Evolutionary conservation across 1,140 invertebrate species (phyloP), one percentile per base, ranked within the genome.

Genomic region (Zaprionus taronus): DNA sequence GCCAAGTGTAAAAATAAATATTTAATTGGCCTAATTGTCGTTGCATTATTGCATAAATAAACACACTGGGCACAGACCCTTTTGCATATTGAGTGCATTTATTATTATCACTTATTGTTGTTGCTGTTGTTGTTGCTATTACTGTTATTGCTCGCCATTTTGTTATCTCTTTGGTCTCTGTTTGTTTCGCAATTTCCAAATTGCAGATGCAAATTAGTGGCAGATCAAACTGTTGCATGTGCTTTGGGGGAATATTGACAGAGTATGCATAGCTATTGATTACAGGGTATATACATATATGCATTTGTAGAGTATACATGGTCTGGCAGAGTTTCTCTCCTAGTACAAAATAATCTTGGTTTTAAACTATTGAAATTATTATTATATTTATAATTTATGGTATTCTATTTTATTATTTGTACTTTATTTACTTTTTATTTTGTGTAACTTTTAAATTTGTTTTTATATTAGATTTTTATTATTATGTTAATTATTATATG

Each of bases 21-120:
- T 81, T 81, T 81, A 79, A 81, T 81, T 81, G 79, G 55, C 79
- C 77, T 81, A 81, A 81, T 81, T 81, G 79, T 76, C 77, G 51
- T 79, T 76, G 76, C 72, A 79, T 79, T 81, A 80, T 81, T 76
- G 72, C 77, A 81, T 81, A 81, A 79, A 81, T 79, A 81, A 81
- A 81, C 67, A 79, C 38, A 51, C 20, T 22, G 47, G 17, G 1
- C 15, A n/a, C 20, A 12, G 12, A 20, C 20, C 41, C 63, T 68
- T 78, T 65, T 77, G 74, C 78, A 80, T 77, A 72, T 80, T 68
- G 60, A 68, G 72, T 69, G 56, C 75, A 80, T 73, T 65, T 65
- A 69, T 66, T 65, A 69, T 69, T 73, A 51, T 65, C 65, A 41
- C 62, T 78, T 41, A 74, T 58, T 78, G 53, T 56, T 67, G 24